Evolutionary conservation across 35 echinoderm and acorn worm species (phyloP).

Genomic region (Apostichopus parvimensis): DNA sequence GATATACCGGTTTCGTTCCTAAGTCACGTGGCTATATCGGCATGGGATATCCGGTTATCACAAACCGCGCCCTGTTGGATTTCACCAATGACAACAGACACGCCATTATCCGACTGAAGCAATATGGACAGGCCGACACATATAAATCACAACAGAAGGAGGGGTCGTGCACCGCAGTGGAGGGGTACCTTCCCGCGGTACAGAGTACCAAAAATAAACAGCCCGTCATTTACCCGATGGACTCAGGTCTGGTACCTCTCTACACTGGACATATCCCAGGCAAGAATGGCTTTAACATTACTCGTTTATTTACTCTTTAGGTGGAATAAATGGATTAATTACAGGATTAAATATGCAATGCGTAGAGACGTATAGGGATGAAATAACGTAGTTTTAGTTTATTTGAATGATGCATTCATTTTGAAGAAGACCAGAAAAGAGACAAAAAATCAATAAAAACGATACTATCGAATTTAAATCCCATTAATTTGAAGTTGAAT

Average conservation of each 20-base stretch:
- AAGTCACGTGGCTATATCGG: conserved; percentile 82
- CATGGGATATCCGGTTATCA: conserved; percentile 86
- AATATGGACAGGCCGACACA: neutral
- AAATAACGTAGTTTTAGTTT: no score
- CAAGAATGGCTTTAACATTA: conserved; percentile 5
- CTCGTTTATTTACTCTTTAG: no score
- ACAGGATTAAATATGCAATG: no score
- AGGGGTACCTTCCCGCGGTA: conserved; percentile 7
- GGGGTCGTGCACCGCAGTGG: neutral
- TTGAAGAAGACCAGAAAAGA: no score
- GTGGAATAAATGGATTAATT: no score
- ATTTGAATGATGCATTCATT: no score
- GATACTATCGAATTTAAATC: no score
- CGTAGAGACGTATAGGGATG: no score
- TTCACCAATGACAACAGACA: conserved; percentile 74
- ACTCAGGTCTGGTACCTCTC: conserved; percentile 91
- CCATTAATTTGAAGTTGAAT: no score
- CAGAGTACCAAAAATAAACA: conserved; percentile 5
- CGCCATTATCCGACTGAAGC: conserved; percentile 35
- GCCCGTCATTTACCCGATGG: conserved; percentile 70
- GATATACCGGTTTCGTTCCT: conserved; percentile 93
- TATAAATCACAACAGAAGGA: conserved; percentile 32
- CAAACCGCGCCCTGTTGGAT: conserved; percentile 74
- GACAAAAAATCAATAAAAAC: no score
- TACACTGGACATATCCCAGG: conserved; percentile 99